Evolutionary conservation across 1,140 invertebrate species (phyloP).

Genomic region (Drosophila asahinai): DNA sequence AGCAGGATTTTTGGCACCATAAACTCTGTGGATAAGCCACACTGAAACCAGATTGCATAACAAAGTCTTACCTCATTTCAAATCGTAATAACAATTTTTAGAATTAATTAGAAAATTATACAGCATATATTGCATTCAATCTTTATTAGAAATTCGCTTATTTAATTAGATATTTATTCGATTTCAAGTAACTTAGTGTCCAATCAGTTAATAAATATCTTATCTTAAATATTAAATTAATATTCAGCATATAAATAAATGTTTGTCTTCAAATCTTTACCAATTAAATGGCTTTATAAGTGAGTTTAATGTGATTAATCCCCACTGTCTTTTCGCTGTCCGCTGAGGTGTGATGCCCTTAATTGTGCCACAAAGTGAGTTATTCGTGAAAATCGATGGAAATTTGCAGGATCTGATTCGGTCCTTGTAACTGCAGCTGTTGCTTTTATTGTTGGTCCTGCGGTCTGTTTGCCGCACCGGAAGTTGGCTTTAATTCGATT

Average conservation of each 20-base stretch:
- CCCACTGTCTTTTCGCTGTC: constrained; percentile 18
- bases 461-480: constrained; percentile 27
- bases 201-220: too few relatives aligned
- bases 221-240: too few relatives aligned
- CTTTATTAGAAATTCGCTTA: too few relatives aligned
- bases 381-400: constrained; percentile 64
- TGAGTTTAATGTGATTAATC: neutral
- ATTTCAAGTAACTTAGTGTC: too few relatives aligned
- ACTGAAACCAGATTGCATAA: neutral
- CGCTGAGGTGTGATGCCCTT: constrained; percentile 52
- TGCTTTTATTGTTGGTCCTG: constrained; percentile 19
- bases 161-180: too few relatives aligned
- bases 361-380: constrained; percentile 72
- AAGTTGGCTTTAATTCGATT: constrained; percentile 47
- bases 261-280: too few relatives aligned
- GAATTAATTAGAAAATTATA: too few relatives aligned
- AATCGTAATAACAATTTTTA: neutral
- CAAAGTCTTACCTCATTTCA: neutral
- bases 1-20: constrained; percentile 6
- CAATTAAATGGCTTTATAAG: too few relatives aligned
- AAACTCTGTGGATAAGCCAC: constrained; percentile 6
- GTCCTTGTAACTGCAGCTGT: constrained; percentile 18
- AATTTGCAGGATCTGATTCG: constrained; percentile 30
- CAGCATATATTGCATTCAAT: too few relatives aligned
- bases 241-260: too few relatives aligned